A percentile compares a stretch with the other conserved stretches of the same genome.
These are phyloP conservation scores for Oryzaephilus surinamensis DNA, from an alignment of 1,140 invertebrate species.

Conservation along the genomic window DNA sequence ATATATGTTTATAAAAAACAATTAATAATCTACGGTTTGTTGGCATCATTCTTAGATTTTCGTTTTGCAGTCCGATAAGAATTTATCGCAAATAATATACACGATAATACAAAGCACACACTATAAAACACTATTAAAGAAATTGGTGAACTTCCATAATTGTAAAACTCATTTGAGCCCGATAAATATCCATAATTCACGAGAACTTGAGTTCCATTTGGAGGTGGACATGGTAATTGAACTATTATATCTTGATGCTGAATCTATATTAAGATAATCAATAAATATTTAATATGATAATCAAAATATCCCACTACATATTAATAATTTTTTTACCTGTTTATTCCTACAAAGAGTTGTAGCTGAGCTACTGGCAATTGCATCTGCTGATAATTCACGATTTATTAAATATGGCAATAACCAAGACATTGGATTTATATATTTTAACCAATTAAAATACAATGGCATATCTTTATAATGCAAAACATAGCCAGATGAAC, in stretches of 20 bases:
- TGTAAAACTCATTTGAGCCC: conserved; percentile 27
- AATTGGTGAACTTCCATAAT: conserved; percentile 44
- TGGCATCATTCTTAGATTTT: conserved; percentile 12
- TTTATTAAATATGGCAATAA: conserved; percentile 53
- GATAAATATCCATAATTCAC: conserved; percentile 45
- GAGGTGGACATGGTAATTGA: conserved; percentile 61
- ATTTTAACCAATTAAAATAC: conserved; percentile 54
- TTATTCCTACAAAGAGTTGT: conserved; percentile 53
- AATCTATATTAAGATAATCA: conserved; percentile 42
- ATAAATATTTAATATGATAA: conserved; percentile 1
- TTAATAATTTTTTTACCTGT: conserved; percentile 49
- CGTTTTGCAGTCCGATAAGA: conserved; percentile 35
- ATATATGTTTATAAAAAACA: background rate
- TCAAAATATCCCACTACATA: too few relatives aligned
- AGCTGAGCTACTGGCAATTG: conserved; percentile 44
- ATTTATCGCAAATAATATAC: conserved; percentile 47
- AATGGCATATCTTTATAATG: conserved; percentile 59
- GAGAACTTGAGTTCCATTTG: conserved; percentile 63
- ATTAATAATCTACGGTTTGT: conserved; percentile 15
- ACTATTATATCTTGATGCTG: conserved; percentile 75
- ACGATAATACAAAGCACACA: conserved; percentile 45
- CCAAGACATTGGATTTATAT: conserved; percentile 67
- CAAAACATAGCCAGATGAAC: conserved; percentile 60
- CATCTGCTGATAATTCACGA: conserved; percentile 53
- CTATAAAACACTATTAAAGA: conserved; percentile 47